Conservation (phyloP, 2,113 vertebrate species). For the Hippocampus abdominalis region DNA sequence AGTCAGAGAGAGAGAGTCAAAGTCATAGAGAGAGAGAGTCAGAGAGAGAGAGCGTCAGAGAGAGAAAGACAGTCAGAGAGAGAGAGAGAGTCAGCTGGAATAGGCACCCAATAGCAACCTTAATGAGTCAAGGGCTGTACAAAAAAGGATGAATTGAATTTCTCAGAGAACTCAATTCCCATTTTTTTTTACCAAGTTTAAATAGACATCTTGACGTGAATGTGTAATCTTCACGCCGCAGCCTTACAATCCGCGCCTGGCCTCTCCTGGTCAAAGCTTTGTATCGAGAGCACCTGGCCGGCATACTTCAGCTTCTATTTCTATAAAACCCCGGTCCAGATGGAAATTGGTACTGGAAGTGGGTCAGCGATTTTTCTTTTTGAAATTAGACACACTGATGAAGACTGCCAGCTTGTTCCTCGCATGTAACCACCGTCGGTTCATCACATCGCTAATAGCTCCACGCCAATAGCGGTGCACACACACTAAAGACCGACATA, state of each 20-base stretch:
- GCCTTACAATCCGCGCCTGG: not conserved
- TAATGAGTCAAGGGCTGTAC: too few relatives aligned
- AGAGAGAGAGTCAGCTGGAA: not conserved
- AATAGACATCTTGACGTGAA: not conserved
- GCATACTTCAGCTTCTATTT: conserved; percentile 36
- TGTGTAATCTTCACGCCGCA: not conserved
- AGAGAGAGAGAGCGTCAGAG: too few relatives aligned
- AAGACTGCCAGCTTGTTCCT: conserved; percentile 7
- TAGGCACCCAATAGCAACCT: too few relatives aligned
- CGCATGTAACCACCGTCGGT: not conserved
- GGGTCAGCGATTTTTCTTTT: conserved; percentile 36
- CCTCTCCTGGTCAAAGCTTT: conserved; percentile 13
- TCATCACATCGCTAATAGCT: not conserved
- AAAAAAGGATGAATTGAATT: too few relatives aligned
- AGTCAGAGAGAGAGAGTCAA: too few relatives aligned
- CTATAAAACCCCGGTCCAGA: conserved; percentile 32
- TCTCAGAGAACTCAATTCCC: not conserved
- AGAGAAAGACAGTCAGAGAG: too few relatives aligned
- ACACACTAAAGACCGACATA: not conserved
- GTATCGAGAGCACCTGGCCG: conserved; percentile 35
- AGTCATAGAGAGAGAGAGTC: too few relatives aligned
- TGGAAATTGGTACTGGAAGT: conserved; percentile 52
- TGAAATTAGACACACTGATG: conserved; percentile 15
- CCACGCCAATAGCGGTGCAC: not conserved
- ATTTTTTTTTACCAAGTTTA: not conserved